Base-by-base conservation (phyloP, 1,140 invertebrate species). In the Drosophila kepulauana region DNA sequence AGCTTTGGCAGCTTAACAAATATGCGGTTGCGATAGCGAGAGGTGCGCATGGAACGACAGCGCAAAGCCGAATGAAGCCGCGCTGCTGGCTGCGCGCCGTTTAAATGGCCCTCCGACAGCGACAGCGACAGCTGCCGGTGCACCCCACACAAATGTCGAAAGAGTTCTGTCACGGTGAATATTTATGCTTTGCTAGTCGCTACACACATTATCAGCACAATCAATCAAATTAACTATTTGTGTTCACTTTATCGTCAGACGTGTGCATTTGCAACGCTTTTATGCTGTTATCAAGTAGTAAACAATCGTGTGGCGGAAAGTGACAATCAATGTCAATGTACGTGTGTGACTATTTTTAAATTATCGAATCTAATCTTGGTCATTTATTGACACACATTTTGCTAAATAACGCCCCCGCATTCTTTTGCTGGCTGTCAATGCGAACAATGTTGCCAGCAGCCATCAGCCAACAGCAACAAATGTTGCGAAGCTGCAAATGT, bases 61-160 rank as follows among this genome's bases (percentile, higher is more conserved):
- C 80, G 58, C 76, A 88, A 73, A 82, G 77, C 76, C 43, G 84
- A 87, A 88, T 87, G 82, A 88, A 88, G 64, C 43, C 59, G 79
- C 59, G 69, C 65, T 75, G 77, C 35, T 38, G 45, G 64, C 61
- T 71, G 73, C 82, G 49, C 69, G 61, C 46, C 73, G 72, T 69
- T 88, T 87, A 82, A 88, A 87, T 79, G 59, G 56, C 28, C 70
- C 72, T 46, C 49, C 20, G 45, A 25, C 61, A 67, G 49, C 41
- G 48, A 11, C 61, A 67, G 49, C 35, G 46, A 11, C 61, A 57
- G 51, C 43, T 5, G 33, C 35, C 11, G 75, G 75, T 13, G 28
- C 82, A 87, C 82, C 82, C 35, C 38, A 78, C 82, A 79, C 52
- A 69, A 43, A 16, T 58, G 70, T 67, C 70, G 3, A 28, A 35